These are phyloP conservation scores for Paradoxurus hermaphroditus DNA, from an alignment of 2,113 vertebrate species.

Conservation along the genomic window DNA sequence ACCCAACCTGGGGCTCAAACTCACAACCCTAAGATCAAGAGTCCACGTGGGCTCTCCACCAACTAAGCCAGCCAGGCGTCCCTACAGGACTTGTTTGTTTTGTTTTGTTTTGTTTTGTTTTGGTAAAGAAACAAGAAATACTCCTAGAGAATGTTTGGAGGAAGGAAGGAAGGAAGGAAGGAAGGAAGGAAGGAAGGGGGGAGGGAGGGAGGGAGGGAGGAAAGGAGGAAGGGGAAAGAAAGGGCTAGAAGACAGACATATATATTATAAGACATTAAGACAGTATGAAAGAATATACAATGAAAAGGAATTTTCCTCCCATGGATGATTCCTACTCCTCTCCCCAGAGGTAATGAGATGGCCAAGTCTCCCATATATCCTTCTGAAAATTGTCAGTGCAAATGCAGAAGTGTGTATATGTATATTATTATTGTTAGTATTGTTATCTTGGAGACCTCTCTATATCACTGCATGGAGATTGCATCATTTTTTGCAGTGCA, in stretches of 20 bases:
- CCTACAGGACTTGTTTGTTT: not conserved
- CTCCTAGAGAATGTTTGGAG: not conserved
- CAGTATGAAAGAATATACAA: not conserved
- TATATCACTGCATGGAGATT: not conserved
- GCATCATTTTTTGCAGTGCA: not conserved
- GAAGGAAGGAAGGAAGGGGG: not conserved
- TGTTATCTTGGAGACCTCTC: not conserved
- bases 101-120: too few relatives aligned
- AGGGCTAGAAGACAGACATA: not conserved
- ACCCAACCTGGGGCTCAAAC: not conserved
- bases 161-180: not conserved
- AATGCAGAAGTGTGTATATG: not conserved
- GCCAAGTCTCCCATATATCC: not conserved
- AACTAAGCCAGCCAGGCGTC: not conserved
- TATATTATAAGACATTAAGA: not conserved
- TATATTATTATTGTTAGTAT: not conserved
- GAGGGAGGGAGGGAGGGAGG: too few relatives aligned
- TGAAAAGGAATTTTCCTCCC: not conserved
- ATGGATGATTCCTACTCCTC: not conserved
- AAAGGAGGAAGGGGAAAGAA: not conserved
- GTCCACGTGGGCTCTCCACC: not conserved
- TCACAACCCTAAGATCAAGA: not conserved
- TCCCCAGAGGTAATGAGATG: not conserved
- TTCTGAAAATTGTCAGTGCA: not conserved
- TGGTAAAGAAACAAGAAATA: not conserved